phyloP scores from a whole-genome alignment of 1,140 invertebrate species.

The Zaprionus ornatus region DNA sequence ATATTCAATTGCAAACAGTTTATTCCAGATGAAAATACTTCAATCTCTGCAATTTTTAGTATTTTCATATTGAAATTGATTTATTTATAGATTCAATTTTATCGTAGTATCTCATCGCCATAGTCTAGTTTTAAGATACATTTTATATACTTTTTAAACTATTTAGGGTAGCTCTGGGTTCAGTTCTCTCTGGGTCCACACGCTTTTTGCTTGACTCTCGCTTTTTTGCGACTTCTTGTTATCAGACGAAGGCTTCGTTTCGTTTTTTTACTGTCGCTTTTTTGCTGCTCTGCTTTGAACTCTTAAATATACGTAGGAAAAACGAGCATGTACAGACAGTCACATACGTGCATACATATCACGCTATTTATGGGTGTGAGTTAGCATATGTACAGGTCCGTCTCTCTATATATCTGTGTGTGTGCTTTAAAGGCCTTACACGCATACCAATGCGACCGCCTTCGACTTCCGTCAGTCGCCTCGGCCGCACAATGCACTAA shows the following conservation, averaged over 20 bases:
- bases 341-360: slow-evolving; percentile 7
- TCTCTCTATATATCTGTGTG: not conserved
- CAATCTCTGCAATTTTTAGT: no score
- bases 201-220: slow-evolving; percentile 27
- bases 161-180: slow-evolving; percentile 1
- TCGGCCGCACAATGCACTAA: slow-evolving; percentile 70
- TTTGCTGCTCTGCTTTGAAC: slow-evolving; percentile 62
- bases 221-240: slow-evolving; percentile 36
- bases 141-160: not conserved
- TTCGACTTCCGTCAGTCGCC: slow-evolving; percentile 40
- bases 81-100: no score
- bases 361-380: slow-evolving; percentile 30
- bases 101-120: no score
- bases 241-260: slow-evolving; percentile 24
- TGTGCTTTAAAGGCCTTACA: slow-evolving; percentile 35
- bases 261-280: slow-evolving; percentile 40
- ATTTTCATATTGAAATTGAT: no score
- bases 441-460: slow-evolving; percentile 17
- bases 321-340: not conserved
- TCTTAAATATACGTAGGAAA: slow-evolving; percentile 56
- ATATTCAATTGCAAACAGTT: no score
- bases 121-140: not conserved
- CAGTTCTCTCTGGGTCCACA: not conserved
- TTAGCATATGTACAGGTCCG: not conserved
- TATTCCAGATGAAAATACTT: no score